Conservation (phyloP, 2,888 invertebrate genomes). For the Zygothrica quintamaculata region DNA sequence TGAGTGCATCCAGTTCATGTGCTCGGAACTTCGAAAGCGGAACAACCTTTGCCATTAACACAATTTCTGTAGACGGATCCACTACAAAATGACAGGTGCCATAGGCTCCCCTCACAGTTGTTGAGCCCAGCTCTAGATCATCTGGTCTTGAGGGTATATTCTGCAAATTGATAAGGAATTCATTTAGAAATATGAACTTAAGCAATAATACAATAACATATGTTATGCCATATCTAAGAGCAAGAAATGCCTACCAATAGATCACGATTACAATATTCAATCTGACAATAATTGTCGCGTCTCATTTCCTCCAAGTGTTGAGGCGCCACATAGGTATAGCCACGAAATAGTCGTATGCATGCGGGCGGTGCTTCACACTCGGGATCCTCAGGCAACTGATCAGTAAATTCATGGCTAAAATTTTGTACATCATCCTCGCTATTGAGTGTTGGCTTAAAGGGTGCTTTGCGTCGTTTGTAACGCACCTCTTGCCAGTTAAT, state of each 20-base stretch:
- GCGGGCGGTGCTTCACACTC: conserved; percentile 94
- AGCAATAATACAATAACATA: no score
- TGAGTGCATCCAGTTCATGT: conserved; percentile 90
- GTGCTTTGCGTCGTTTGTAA: conserved; percentile 91
- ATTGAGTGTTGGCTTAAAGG: conserved; percentile 94
- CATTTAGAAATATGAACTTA: not conserved
- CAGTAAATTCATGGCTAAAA: conserved; percentile 98
- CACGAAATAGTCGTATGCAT: conserved; percentile 94
- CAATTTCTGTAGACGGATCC: conserved; percentile 59
- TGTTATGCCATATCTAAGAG: no score
- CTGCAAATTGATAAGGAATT: conserved; percentile 40
- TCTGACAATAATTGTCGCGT: conserved; percentile 55
- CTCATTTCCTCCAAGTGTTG: conserved; percentile 77
- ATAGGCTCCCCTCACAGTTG: conserved; percentile 69
- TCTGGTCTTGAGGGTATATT: conserved; percentile 70
- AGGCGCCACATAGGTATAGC: conserved; percentile 97
- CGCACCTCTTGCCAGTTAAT: conserved; percentile 94
- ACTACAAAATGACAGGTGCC: conserved; percentile 78
- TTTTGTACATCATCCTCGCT: conserved; percentile 97
- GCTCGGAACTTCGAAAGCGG: conserved; percentile 75
- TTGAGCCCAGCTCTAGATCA: conserved; percentile 69
- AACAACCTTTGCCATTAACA: conserved; percentile 78
- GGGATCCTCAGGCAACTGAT: conserved; percentile 95
- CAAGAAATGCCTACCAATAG: conserved; percentile 56
- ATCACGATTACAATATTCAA: conserved; percentile 76